These are phyloP conservation scores for Trachurus trachurus DNA, from an alignment of 2,797 vertebrate genomes.

Conservation along the genomic window DNA sequence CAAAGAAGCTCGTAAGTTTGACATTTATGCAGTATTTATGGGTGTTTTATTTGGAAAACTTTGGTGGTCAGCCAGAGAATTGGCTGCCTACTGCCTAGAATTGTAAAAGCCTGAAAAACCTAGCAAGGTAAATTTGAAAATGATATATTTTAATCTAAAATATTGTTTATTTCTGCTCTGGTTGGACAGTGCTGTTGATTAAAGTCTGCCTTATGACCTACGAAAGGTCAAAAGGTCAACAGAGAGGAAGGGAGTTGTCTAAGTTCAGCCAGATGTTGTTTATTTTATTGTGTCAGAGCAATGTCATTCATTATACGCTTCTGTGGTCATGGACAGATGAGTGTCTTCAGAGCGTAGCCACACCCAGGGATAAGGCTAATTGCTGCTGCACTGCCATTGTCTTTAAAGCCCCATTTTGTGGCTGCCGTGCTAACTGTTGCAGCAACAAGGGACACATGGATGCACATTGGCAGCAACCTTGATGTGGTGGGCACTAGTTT, in stretches of 20 bases:
- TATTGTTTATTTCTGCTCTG: neutral
- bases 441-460: conserved; percentile 76
- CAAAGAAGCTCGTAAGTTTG: neutral
- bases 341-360: conserved; percentile 64
- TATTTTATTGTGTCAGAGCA: conserved; percentile 76
- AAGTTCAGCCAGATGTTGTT: conserved; percentile 69
- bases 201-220: conserved; percentile 15
- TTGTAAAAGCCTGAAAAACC: neutral
- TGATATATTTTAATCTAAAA: neutral
- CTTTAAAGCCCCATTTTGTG: conserved; percentile 78
- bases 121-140: neutral
- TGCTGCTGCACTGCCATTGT: conserved; percentile 76
- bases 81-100: neutral
- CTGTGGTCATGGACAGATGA: conserved; percentile 66
- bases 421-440: conserved; percentile 72
- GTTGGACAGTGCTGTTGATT: conserved; percentile 9
- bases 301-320: conserved; percentile 75
- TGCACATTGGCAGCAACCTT: conserved; percentile 68
- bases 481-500: conserved; percentile 79
- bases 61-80: neutral
- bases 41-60: neutral
- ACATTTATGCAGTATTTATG: neutral
- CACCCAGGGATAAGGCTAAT: conserved; percentile 78
- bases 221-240: conserved; percentile 60
- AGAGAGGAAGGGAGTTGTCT: conserved; percentile 55